Percentiles rank a stretch among this genome's conserved stretches.
phyloP scores from a whole-genome alignment of 2,113 vertebrate species.

The Rattus rattus region DNA sequence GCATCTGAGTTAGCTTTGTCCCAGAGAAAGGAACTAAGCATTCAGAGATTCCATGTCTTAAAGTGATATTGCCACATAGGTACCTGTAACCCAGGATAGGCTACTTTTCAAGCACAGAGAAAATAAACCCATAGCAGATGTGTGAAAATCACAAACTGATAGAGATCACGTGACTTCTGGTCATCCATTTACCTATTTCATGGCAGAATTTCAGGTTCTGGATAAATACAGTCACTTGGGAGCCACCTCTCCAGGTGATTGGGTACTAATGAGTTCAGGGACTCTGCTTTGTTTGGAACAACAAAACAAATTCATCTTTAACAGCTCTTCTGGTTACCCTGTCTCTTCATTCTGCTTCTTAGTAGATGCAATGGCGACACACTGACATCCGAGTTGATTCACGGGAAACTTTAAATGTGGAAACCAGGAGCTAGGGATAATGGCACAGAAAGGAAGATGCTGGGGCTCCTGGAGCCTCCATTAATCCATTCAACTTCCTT shows the following conservation, averaged over 20 bases:
- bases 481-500: background rate
- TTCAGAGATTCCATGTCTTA: background rate
- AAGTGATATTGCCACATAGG: background rate
- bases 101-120: background rate
- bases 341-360: background rate
- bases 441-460: background rate
- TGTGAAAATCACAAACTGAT: background rate
- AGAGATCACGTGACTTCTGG: background rate
- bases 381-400: background rate
- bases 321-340: background rate
- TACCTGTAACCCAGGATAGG: background rate
- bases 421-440: background rate
- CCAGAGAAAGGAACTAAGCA: background rate
- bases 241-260: background rate
- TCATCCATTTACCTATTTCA: background rate
- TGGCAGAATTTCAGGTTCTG: background rate
- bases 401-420: background rate
- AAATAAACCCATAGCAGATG: background rate
- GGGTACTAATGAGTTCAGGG: background rate
- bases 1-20: background rate
- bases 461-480: accelerated
- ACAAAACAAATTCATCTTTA: background rate
- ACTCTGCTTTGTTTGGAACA: background rate
- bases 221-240: background rate
- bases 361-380: background rate